phyloP scores from a whole-genome alignment of 2,797 vertebrate genomes.

The Microctenopoma stevenorrisi region DNA sequence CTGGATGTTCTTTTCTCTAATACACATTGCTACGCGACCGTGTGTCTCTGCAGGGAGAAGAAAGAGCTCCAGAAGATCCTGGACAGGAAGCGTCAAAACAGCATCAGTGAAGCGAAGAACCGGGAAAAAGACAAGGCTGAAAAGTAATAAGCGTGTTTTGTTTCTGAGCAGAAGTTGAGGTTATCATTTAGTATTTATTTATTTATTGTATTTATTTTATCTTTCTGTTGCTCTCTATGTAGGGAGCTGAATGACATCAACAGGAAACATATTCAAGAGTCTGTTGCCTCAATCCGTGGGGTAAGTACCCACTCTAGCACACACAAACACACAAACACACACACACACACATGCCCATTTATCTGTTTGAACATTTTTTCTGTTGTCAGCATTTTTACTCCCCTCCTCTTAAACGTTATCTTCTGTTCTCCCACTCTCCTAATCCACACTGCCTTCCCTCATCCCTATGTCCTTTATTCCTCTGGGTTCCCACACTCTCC shows the following conservation, averaged over 20 bases:
- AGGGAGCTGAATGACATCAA: slow-evolving; percentile 92
- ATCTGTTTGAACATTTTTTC: slow-evolving; percentile 22
- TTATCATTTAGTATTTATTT: background rate
- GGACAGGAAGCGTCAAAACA: slow-evolving; percentile 89
- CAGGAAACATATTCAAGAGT: slow-evolving; percentile 89
- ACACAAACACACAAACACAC: background rate
- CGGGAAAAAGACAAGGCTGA: slow-evolving; percentile 88
- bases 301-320: slow-evolving; percentile 67
- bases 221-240: slow-evolving; percentile 3
- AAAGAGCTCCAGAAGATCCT: slow-evolving; percentile 91
- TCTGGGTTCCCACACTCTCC: background rate
- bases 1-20: too few species aligned
- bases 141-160: slow-evolving; percentile 61
- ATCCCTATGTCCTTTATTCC: background rate
- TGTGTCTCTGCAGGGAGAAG: slow-evolving; percentile 85
- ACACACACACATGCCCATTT: background rate
- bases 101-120: slow-evolving; percentile 88
- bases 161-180: background rate
- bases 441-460: background rate
- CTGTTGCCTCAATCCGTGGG: slow-evolving; percentile 86
- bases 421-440: background rate
- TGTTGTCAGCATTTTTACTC: slow-evolving; percentile 20
- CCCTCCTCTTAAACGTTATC: slow-evolving; percentile 4
- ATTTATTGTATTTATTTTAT: background rate
- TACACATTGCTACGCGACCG: background rate